These are phyloP conservation scores for Phyllostomus hastatus DNA, from an alignment of 2,113 vertebrate genomes.

Conservation along the genomic window DNA sequence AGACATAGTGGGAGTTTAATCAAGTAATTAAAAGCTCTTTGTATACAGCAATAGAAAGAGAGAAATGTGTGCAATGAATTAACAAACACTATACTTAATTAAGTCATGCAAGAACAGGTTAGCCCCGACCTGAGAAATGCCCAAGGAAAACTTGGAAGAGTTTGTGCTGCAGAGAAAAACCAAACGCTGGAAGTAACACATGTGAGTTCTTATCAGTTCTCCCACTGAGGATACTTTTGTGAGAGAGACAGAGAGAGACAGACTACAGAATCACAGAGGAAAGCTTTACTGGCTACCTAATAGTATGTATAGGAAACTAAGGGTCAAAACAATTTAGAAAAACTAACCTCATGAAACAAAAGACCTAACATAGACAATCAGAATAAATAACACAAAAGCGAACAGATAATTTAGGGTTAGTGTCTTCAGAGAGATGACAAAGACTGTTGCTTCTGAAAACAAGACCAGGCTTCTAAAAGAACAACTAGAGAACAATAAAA, in stretches of 20 bases:
- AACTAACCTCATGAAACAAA: conserved; percentile 51
- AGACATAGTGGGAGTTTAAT: neutral
- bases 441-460: conserved; percentile 26
- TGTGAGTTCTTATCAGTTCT: neutral
- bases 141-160: neutral
- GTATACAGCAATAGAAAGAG: neutral
- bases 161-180: neutral
- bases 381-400: conserved; percentile 44
- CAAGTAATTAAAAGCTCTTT: neutral
- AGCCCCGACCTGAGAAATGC: neutral
- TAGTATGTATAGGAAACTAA: neutral
- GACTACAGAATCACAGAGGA: neutral
- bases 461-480: conserved; percentile 4
- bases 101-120: neutral
- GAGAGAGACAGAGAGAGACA: neutral
- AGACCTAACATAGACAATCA: neutral
- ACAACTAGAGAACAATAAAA: neutral
- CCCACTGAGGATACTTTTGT: neutral
- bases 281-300: neutral
- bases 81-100: neutral
- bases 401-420: conserved; percentile 57
- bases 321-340: conserved; percentile 35
- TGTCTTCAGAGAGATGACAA: conserved; percentile 29
- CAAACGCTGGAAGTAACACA: neutral
- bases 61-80: neutral